Evolutionary conservation across 2,888 invertebrate genomes (phyloP).

Genomic region (Ecliptopera silaceata): DNA sequence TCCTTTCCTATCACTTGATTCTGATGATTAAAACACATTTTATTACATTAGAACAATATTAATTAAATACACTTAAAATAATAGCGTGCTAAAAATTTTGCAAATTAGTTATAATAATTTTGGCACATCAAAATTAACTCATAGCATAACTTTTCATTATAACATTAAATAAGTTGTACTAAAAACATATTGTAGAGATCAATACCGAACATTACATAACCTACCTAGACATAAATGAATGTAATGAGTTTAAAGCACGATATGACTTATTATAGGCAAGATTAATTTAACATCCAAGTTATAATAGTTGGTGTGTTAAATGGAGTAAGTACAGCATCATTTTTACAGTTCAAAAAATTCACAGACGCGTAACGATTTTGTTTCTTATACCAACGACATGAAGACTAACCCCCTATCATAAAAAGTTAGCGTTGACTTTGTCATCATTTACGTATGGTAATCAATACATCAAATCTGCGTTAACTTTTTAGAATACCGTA

Average conservation of each 20-base stretch:
- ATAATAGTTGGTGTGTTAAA: constrained; percentile 5
- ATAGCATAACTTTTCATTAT: not conserved
- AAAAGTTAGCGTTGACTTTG: no score
- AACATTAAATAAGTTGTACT: not conserved
- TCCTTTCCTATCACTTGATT: no score
- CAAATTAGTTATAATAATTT: constrained; percentile 9
- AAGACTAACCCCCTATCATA: no score
- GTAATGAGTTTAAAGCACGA: constrained; percentile 20
- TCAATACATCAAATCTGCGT: no score
- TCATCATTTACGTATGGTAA: no score
- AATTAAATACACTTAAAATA: not conserved
- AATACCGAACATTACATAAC: not conserved
- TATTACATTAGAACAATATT: not conserved
- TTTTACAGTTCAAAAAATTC: no score
- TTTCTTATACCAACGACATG: no score
- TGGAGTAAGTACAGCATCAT: constrained; percentile 11
- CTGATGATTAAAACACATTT: no score
- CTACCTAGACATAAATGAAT: not conserved
- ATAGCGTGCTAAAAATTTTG: not conserved
- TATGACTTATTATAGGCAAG: constrained; percentile 4
- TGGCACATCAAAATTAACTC: constrained; percentile 27
- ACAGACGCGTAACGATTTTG: no score
- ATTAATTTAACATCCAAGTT: constrained; percentile 10
- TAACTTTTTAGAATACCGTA: no score
- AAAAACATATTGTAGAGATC: not conserved